Evolutionary conservation across 2,113 vertebrate species (phyloP).

Genomic region (Nerophis ophidion): DNA sequence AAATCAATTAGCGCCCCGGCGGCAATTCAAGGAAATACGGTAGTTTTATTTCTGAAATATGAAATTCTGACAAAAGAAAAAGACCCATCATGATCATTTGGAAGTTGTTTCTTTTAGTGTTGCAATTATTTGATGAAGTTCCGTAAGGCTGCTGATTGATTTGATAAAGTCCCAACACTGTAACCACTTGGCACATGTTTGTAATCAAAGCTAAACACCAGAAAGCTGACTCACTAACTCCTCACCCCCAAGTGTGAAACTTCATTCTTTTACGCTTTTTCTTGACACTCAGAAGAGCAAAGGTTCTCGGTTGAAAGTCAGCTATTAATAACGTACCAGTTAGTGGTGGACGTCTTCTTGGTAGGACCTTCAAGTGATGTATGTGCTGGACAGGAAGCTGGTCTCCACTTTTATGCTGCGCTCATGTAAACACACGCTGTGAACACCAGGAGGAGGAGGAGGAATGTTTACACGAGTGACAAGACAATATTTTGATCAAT

Average conservation of each 20-base stretch:
- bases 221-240: conserved; percentile 17
- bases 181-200: conserved; percentile 26
- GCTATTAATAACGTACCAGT: conserved; percentile 4
- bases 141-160: background rate
- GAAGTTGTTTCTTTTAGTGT: too few relatives aligned
- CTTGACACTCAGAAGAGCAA: background rate
- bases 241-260: conserved; percentile 7
- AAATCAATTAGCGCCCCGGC: too few relatives aligned
- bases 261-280: background rate
- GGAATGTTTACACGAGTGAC: background rate
- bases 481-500: background rate
- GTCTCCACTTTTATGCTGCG: background rate
- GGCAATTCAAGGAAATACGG: too few relatives aligned
- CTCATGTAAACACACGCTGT: conserved; percentile 8
- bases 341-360: background rate
- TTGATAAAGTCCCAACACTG: conserved; percentile 2
- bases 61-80: too few relatives aligned
- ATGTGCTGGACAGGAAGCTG: conserved; percentile 22
- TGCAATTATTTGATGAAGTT: too few relatives aligned
- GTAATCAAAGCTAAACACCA: conserved; percentile 28
- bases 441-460: conserved; percentile 11
- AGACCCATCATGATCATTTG: too few relatives aligned
- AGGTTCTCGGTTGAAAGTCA: background rate
- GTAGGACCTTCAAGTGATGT: conserved; percentile 11
- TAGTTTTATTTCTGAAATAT: too few relatives aligned